Conservation (phyloP, 2,888 invertebrate genomes). For the Cataglyphis altisquamis region DNA sequence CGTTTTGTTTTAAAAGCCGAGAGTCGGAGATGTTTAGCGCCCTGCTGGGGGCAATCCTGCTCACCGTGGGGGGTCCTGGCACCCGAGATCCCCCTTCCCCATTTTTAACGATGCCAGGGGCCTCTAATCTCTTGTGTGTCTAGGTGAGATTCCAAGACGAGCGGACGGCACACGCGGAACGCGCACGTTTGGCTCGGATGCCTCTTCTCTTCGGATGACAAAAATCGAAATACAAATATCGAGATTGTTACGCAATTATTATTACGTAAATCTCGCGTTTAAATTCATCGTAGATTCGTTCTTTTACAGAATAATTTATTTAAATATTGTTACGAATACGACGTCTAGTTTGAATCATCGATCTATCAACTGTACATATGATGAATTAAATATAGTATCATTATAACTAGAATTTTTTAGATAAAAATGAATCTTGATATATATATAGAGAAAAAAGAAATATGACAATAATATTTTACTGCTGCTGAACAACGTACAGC, state of each 20-base stretch:
- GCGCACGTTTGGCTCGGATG: constrained; percentile 43
- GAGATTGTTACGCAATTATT: constrained; percentile 28
- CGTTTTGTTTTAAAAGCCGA: constrained; percentile 84
- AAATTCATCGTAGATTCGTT: background rate
- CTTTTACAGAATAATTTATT: constrained; percentile 34
- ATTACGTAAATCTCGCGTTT: constrained; percentile 43
- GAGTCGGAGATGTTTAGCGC: constrained; percentile 83
- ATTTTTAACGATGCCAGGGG: constrained; percentile 50
- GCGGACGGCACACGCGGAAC: constrained; percentile 60
- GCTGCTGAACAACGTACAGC: background rate
- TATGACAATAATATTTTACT: background rate
- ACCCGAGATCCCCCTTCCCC: constrained; percentile 72
- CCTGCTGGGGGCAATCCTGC: constrained; percentile 85
- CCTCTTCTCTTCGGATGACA: constrained; percentile 12
- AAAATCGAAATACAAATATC: constrained; percentile 47
- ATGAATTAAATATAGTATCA: constrained; percentile 12
- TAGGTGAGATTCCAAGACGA: constrained; percentile 65
- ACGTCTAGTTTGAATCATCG: background rate
- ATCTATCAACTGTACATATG: constrained; percentile 5
- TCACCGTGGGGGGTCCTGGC: constrained; percentile 82
- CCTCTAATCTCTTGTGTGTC: constrained; percentile 66
- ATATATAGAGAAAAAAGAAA: background rate
- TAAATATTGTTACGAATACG: constrained; percentile 6
- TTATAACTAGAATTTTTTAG: background rate
- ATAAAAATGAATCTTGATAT: background rate